Conservation (phyloP, 2,888 invertebrate species). For the Standfussiana lucernea region DNA sequence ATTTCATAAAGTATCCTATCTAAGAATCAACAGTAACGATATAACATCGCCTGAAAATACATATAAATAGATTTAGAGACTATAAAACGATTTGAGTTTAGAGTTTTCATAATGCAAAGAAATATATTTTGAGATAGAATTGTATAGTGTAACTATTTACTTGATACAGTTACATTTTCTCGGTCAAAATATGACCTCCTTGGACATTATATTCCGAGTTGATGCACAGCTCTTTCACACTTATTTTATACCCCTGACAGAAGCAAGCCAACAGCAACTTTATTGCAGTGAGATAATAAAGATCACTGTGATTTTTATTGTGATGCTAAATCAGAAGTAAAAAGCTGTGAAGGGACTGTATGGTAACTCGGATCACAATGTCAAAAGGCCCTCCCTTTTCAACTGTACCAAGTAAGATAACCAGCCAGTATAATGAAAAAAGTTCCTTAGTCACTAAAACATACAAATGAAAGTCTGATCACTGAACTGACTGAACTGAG, state of each 20-base stretch:
- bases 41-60: slow-evolving; percentile 29
- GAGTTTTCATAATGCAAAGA: slow-evolving; percentile 8
- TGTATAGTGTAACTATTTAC: slow-evolving; percentile 18
- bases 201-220: neutral
- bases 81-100: slow-evolving; percentile 16
- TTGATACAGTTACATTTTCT: slow-evolving; percentile 9
- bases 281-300: neutral
- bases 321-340: neutral
- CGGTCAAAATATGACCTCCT: neutral
- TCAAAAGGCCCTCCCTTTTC: neutral
- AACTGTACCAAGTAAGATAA: slow-evolving; percentile 12
- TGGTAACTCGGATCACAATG: neutral
- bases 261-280: neutral
- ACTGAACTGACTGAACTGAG: slow-evolving; percentile 54
- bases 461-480: slow-evolving; percentile 62
- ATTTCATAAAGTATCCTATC: slow-evolving; percentile 40
- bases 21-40: slow-evolving; percentile 42
- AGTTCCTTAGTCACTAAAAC: slow-evolving; percentile 51
- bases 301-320: neutral
- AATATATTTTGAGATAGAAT: slow-evolving; percentile 23
- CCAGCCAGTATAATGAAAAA: slow-evolving; percentile 13
- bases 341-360: neutral
- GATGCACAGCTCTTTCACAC: neutral
- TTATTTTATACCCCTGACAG: neutral
- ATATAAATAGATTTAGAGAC: slow-evolving; percentile 26